Base-by-base conservation (phyloP, 2,113 vertebrate genomes). In the Cisticola juncidis region DNA sequence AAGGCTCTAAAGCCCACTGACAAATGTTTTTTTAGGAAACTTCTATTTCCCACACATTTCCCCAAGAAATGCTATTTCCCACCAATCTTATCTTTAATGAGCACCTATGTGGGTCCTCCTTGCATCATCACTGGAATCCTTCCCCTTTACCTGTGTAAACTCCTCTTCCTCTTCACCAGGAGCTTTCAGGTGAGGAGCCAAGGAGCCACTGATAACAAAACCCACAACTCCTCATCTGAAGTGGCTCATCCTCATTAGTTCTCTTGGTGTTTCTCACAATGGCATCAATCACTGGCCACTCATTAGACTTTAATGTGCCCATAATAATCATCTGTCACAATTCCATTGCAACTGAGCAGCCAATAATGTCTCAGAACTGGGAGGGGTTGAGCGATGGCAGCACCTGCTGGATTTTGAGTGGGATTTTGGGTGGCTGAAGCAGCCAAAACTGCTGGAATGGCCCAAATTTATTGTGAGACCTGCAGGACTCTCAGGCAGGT, bases 291-390 rank as follows among this genome's bases (percentile, higher is more conserved):
- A 92, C 61, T 22, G 45, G 50, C 71, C 48, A 6, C 81, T 96
- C 90, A 36, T 94, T 94, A 93, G 93, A 14, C 65, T 95, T 96
- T 97, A 95, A 97, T 92, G 94, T 70, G 66, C 80, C 83, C 31
- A 23, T 91, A 96, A 93, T 90, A 57, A 36, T 33, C 82, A 79
- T 85, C 91, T 7, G 6, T n/a, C 29, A 28, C 76, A 60, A 95
- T 96, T 95, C 95, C 87, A 26, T 31, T 5, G 12, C 81, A 86
- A 12, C 33, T 64, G 92, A 83, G 73, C 56, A 31, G 80, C 53
- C 48, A 12, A 7, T 62, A 33, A 92, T 17, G 38, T 38, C 86
- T 71, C 66, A 68, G 33, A 33, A 11, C 76, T 62, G 81, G 53
- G 20, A 82, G 60, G 58, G 51, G 53, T 9, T 65, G 73, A 72